Conservation (phyloP, 2,888 invertebrate species). For the Hipparchia sbordonii region DNA sequence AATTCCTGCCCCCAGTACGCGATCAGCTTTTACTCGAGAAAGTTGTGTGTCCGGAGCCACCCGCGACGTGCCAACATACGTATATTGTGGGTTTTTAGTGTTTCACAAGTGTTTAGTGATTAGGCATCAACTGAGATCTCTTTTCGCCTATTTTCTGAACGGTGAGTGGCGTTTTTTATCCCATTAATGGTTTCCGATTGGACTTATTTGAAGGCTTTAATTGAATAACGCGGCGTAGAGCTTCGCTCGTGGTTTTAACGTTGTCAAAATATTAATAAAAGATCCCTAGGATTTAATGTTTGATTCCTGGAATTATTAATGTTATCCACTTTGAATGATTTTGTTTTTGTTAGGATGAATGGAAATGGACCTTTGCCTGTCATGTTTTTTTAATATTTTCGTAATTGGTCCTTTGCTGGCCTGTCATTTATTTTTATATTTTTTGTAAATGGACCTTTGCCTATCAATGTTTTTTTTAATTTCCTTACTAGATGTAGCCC, state of each 20-base stretch:
- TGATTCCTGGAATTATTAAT: not conserved
- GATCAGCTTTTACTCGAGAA: slow-evolving; percentile 37
- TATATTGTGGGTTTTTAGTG: slow-evolving; percentile 31
- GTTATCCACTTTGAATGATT: not conserved
- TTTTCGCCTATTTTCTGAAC: slow-evolving; percentile 27
- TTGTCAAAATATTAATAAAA: slow-evolving; percentile 23
- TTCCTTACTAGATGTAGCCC: too few relatives aligned
- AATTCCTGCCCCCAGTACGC: slow-evolving; percentile 50
- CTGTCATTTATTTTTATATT: not conserved
- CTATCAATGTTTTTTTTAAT: too few relatives aligned
- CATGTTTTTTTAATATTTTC: not conserved
- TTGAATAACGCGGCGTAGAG: slow-evolving; percentile 21
- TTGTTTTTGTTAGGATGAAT: not conserved
- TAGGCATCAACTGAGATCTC: slow-evolving; percentile 21
- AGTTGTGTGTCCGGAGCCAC: slow-evolving; percentile 20
- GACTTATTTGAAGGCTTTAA: slow-evolving; percentile 29
- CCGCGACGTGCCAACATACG: slow-evolving; percentile 13
- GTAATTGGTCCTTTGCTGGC: not conserved
- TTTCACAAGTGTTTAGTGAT: slow-evolving; percentile 25
- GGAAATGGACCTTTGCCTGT: not conserved
- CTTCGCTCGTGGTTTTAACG: slow-evolving; percentile 21
- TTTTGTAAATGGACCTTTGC: not conserved
- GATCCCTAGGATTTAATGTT: not conserved
- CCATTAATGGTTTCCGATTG: slow-evolving; percentile 1
- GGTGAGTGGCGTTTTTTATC: slow-evolving; percentile 20